Conservation (phyloP, 2,797 vertebrate genomes). For the Microchirus variegatus region DNA sequence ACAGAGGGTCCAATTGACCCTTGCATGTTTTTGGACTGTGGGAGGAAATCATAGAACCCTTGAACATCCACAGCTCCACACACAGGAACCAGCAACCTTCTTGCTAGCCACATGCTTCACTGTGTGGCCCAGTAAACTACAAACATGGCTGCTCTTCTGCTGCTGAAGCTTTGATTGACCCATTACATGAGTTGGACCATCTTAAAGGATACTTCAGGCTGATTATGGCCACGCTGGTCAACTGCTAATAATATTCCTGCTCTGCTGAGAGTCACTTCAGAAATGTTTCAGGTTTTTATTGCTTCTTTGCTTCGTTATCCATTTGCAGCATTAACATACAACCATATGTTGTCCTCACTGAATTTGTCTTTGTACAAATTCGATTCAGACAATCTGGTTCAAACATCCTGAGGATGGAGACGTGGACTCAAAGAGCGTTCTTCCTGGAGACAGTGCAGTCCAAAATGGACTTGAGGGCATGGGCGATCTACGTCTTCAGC, state of each 20-base stretch:
- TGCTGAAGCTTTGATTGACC: background rate
- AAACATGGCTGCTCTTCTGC: background rate
- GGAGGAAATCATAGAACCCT: too few species aligned
- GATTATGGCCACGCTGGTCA: constrained; percentile 1
- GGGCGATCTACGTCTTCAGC: too few species aligned
- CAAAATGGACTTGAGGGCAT: too few species aligned
- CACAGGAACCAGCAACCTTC: too few species aligned
- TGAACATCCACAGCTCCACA: too few species aligned
- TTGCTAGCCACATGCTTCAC: too few species aligned
- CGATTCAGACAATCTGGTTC: background rate
- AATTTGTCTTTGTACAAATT: background rate
- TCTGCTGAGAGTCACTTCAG: background rate
- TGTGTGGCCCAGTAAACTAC: too few species aligned
- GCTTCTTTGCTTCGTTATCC: background rate
- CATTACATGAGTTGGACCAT: background rate
- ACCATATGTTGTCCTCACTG: background rate
- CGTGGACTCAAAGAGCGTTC: background rate
- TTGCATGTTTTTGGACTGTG: too few species aligned
- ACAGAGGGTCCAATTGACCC: too few species aligned
- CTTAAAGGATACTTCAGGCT: background rate
- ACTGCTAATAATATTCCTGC: background rate
- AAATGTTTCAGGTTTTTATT: background rate
- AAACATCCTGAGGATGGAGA: constrained; percentile 1
- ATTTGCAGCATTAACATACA: too few species aligned
- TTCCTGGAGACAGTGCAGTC: background rate